Evolutionary conservation across 2,797 vertebrate species (phyloP), one percentile per base, ranked within the genome.

Genomic region (Percopsis omiscomaycus): DNA sequence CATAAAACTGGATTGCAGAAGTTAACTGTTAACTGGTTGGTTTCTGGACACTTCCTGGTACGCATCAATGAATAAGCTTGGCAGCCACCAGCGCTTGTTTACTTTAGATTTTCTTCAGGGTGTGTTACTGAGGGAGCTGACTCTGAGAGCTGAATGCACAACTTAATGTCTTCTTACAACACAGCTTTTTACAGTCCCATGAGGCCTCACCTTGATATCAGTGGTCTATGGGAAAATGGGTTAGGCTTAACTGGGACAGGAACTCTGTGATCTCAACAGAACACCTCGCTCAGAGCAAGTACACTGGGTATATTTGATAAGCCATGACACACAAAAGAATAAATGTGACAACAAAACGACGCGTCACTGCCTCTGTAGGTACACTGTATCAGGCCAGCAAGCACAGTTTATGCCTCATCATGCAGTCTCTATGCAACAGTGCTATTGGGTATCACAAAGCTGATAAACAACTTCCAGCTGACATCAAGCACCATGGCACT

Each of bases 31-130:
- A 32, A 61, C n/a, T 45, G 32, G 27, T 9, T 16, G 0, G 28
- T 30, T 55, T 59, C 47, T 50, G 55, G 47, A 13, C 29, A 46
- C 57, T 86, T 81, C 71, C 77, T 79, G 27, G 64, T 79, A 13
- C 54, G 28, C 61, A 32, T 58, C 2, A 1, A 15, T 16, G 47
- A 57, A 32, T 71, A 55, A 68, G 14, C 54, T 58, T 65, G 54
- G 49, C 16, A 30, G 16, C 46, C 61, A 11, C 47, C 42, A 51
- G 50, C 73, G 50, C 27, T 60, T 64, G 68, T 58, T 61, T 55
- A 47, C 42, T 42, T 74, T 77, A 49, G 3, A 27, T 13, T 77
- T 69, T 2, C 9, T 54, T n/a, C 55, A 66, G 27, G 30, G 42
- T 14, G 14, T 5, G 4, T 10, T 50, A 67, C 57, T 32, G 55